Evolutionary conservation across 2,113 vertebrate genomes (phyloP).

Genomic region (Syngnathus floridae): DNA sequence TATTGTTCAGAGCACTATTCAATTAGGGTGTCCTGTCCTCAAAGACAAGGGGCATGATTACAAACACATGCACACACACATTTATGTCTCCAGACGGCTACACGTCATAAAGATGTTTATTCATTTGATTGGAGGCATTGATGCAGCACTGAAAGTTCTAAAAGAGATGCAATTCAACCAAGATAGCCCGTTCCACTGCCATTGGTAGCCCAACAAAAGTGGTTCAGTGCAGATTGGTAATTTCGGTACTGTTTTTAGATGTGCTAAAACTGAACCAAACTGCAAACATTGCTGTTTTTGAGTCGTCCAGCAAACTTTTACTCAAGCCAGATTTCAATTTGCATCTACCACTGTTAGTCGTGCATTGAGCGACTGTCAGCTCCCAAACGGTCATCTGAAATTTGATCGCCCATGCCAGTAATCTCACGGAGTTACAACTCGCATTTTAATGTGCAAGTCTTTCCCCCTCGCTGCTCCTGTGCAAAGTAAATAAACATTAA

Average conservation of each 20-base stretch:
- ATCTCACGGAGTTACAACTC: not conserved
- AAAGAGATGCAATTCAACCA: not conserved
- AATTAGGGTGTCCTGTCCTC: slow-evolving; percentile 27
- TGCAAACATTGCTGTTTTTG: not conserved
- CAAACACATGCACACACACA: slow-evolving; percentile 13
- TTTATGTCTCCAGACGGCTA: not conserved
- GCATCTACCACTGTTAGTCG: not conserved
- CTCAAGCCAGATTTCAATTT: not conserved
- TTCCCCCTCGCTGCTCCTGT: not conserved
- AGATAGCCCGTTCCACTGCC: not conserved
- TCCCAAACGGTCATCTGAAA: not conserved
- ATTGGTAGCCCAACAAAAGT: not conserved
- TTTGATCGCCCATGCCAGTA: not conserved
- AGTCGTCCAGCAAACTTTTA: not conserved
- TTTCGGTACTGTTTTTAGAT: not conserved
- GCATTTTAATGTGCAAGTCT: not conserved
- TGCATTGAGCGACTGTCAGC: not conserved
- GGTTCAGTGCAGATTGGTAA: not conserved
- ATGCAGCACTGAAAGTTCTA: not conserved
- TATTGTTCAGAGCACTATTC: slow-evolving; percentile 50
- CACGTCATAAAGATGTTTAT: not conserved
- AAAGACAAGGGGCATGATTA: slow-evolving; percentile 4
- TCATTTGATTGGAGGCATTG: not conserved
- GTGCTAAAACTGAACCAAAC: no score
- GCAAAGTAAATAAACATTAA: not conserved